Evolutionary conservation across 2,113 vertebrate genomes (phyloP).

Genomic region (Sylvilagus bachmani): DNA sequence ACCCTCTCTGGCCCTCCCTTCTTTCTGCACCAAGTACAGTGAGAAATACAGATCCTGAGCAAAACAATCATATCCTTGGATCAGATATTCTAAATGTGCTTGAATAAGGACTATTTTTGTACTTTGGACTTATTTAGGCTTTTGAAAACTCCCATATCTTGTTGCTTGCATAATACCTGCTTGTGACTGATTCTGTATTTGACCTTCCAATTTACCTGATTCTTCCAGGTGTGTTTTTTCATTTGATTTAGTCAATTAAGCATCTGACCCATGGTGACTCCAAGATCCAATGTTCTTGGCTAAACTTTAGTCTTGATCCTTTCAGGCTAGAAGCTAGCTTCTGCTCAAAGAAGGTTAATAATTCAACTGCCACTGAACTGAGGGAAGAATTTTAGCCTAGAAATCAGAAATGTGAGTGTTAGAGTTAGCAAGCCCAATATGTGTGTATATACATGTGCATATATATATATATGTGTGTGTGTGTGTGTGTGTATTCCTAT

Average conservation of each 20-base stretch:
- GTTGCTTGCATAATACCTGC: background rate
- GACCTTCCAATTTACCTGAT: background rate
- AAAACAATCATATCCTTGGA: background rate
- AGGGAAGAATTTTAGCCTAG: background rate
- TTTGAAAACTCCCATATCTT: background rate
- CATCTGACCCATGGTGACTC: background rate
- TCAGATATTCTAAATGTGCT: background rate
- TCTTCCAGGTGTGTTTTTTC: background rate
- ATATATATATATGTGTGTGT: too few relatives aligned
- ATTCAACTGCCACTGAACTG: background rate
- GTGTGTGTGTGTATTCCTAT: too few relatives aligned
- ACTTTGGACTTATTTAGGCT: background rate
- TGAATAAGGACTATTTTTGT: background rate
- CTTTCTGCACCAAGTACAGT: background rate
- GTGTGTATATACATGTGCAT: too few relatives aligned
- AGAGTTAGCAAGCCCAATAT: background rate
- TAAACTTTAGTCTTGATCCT: background rate
- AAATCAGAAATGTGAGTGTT: background rate
- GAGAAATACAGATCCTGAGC: background rate
- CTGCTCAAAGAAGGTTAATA: background rate
- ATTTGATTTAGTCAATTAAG: background rate
- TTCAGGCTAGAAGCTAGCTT: background rate
- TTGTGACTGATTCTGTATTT: background rate
- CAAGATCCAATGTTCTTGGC: background rate
- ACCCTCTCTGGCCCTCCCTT: background rate